A percentile compares a stretch with the other conserved stretches of the same genome.
phyloP scores from a whole-genome alignment of 2,113 vertebrate species.

The Lycaon pictus region DNA sequence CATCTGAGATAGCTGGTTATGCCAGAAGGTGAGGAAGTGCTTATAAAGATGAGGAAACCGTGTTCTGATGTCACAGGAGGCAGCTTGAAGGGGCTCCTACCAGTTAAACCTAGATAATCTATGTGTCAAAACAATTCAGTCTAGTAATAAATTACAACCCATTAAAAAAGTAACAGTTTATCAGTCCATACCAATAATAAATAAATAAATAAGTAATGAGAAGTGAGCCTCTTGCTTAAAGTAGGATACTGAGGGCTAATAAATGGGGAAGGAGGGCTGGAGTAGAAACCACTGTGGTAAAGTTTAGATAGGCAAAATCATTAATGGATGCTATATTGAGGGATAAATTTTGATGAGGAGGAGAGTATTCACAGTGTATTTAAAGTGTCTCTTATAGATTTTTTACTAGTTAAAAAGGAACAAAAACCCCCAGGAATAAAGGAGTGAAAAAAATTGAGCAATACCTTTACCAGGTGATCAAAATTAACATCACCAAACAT shows the following conservation, averaged over 20 bases:
- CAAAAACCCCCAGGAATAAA: neutral
- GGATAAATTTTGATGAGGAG: conserved; percentile 1
- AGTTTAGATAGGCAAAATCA: neutral
- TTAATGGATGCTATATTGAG: neutral
- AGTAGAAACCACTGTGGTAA: neutral
- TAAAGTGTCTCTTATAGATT: neutral
- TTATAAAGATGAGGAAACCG: neutral
- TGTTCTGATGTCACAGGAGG: neutral
- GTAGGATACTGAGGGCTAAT: neutral
- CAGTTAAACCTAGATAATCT: neutral
- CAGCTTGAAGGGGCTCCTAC: neutral
- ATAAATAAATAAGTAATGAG: neutral
- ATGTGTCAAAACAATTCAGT: neutral
- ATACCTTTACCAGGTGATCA: neutral
- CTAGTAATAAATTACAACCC: neutral
- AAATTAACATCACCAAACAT: neutral
- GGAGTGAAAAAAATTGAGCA: neutral
- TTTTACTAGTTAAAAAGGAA: neutral
- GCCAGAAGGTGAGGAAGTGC: neutral
- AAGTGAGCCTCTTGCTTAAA: neutral
- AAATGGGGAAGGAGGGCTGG: neutral
- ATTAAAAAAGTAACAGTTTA: neutral
- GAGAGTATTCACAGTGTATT: neutral
- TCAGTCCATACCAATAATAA: neutral
- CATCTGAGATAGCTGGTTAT: neutral